These are phyloP conservation scores for Himalopsyche phryganea DNA, from an alignment of 1,140 invertebrate species.

Conservation along the genomic window DNA sequence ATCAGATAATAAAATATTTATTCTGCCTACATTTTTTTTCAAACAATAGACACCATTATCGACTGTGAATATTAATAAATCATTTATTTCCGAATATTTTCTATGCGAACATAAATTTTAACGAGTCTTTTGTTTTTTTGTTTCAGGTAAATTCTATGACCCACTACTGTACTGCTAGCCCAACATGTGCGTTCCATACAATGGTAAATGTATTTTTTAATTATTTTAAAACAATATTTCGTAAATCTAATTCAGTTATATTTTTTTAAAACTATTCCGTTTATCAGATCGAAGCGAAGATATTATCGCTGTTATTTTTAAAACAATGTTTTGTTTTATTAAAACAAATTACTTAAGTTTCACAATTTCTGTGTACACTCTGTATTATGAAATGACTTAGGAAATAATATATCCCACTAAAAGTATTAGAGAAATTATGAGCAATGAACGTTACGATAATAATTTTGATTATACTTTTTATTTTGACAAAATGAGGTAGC, in stretches of 20 bases:
- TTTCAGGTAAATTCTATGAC: conserved; percentile 10
- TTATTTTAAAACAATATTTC: too few relatives aligned
- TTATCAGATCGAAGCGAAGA: background rate
- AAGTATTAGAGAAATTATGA: too few relatives aligned
- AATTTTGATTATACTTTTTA: too few relatives aligned
- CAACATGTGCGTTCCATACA: background rate
- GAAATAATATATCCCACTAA: too few relatives aligned
- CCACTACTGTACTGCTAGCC: background rate
- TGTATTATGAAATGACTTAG: background rate
- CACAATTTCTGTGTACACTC: conserved; percentile 5
- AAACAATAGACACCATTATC: too few relatives aligned
- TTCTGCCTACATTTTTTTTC: background rate
- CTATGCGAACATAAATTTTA: background rate
- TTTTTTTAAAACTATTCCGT: too few relatives aligned
- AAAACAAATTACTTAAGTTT: conserved; percentile 8
- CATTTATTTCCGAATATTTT: background rate
- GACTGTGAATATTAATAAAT: background rate
- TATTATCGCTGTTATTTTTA: background rate
- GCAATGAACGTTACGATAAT: too few relatives aligned
- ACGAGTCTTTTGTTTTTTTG: conserved; percentile 12
- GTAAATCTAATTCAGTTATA: too few relatives aligned
- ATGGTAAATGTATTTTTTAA: too few relatives aligned
- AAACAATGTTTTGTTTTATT: background rate
- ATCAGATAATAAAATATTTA: background rate
- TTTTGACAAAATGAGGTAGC: too few relatives aligned